phyloP scores from a whole-genome alignment of 1,140 invertebrate species.

The Rhizoglyphus robini region DNA sequence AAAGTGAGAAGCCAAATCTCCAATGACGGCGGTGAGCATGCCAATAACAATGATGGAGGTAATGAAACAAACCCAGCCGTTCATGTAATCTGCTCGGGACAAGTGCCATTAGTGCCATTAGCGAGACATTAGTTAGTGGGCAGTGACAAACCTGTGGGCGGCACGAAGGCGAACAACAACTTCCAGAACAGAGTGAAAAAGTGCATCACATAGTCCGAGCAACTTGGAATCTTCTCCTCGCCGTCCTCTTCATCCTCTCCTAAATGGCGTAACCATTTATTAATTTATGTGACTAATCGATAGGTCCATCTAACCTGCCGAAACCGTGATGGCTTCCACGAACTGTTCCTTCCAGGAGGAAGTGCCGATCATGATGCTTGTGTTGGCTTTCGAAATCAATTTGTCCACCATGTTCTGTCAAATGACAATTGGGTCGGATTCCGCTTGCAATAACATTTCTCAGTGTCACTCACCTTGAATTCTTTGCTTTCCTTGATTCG shows the following conservation, averaged over 20 bases:
- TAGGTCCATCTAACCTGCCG: slow-evolving; percentile 49
- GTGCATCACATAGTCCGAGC: slow-evolving; percentile 87
- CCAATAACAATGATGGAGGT: slow-evolving; percentile 86
- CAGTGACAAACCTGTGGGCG: slow-evolving; percentile 69
- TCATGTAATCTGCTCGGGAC: slow-evolving; percentile 31
- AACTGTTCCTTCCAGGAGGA: slow-evolving; percentile 98
- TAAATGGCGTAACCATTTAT: slow-evolving; percentile 8
- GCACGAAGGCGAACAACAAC: slow-evolving; percentile 88
- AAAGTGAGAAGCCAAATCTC: slow-evolving; percentile 88
- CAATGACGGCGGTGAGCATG: slow-evolving; percentile 83
- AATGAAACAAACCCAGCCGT: slow-evolving; percentile 85
- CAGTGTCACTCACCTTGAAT: slow-evolving; percentile 62
- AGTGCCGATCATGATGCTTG: slow-evolving; percentile 80
- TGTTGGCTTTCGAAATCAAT: slow-evolving; percentile 86
- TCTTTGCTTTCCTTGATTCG: slow-evolving; percentile 93
- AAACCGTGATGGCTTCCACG: slow-evolving; percentile 84
- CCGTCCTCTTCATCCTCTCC: slow-evolving; percentile 47
- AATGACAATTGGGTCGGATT: background rate
- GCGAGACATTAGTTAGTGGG: background rate
- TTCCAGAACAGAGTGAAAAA: slow-evolving; percentile 96
- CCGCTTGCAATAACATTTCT: background rate
- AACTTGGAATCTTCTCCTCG: slow-evolving; percentile 35
- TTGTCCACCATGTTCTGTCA: slow-evolving; percentile 89
- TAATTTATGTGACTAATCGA: background rate
- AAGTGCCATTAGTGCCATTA: slow-evolving; percentile 6